Conservation (phyloP, 1,140 invertebrate species). For the Bombus turneri region DNA sequence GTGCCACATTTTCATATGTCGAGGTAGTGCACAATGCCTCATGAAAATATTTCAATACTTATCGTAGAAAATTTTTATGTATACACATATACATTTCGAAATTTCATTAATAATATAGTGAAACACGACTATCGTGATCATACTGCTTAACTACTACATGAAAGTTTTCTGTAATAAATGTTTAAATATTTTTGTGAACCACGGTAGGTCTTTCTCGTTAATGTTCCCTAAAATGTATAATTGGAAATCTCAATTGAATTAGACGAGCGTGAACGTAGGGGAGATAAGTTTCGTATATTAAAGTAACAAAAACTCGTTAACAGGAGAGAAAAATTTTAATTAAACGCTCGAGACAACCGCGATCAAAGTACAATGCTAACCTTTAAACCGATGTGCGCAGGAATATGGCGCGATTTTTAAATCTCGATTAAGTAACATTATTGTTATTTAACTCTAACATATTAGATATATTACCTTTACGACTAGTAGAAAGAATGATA, state of each 20-base stretch:
- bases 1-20: not conserved
- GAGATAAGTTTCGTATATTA: slow-evolving; percentile 22
- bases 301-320: slow-evolving; percentile 21
- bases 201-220: not conserved
- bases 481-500: not conserved
- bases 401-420: not conserved
- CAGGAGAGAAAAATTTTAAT: slow-evolving; percentile 28
- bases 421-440: not conserved
- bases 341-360: not conserved
- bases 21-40: not conserved
- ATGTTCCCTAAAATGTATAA: slow-evolving; percentile 34
- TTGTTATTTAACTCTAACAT: too few species aligned
- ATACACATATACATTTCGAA: too few species aligned
- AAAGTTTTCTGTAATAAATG: too few species aligned
- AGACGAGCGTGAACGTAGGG: not conserved
- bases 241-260: slow-evolving; percentile 33
- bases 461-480: not conserved
- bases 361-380: not conserved
- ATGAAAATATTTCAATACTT: too few species aligned
- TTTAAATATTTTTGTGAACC: too few species aligned
- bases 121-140: too few species aligned
- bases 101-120: too few species aligned
- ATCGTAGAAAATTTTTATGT: not conserved
- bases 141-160: too few species aligned
- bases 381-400: not conserved